Percentiles rank a stretch among this genome's conserved stretches.
Conservation (phyloP, 2,888 invertebrate genomes). For the Melinaea menophilus region DNA sequence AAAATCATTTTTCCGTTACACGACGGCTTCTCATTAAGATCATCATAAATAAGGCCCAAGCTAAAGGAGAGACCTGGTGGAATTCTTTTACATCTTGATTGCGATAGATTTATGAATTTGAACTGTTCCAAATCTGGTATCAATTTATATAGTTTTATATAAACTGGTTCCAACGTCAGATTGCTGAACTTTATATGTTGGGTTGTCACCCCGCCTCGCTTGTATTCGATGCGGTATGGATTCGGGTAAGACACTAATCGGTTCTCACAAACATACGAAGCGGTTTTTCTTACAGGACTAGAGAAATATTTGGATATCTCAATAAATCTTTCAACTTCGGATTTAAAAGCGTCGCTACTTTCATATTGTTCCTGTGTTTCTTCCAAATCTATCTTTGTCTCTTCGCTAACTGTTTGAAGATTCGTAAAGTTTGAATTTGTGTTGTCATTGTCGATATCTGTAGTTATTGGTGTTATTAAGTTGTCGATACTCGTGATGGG, state of each 20-base stretch:
- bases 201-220: constrained; percentile 53
- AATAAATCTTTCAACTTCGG: constrained; percentile 60
- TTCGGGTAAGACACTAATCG: constrained; percentile 59
- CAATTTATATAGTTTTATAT: constrained; percentile 60
- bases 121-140: constrained; percentile 62
- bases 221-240: constrained; percentile 54
- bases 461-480: background rate
- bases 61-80: constrained; percentile 65
- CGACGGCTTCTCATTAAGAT: constrained; percentile 54
- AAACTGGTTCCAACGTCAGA: constrained; percentile 60
- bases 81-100: constrained; percentile 58
- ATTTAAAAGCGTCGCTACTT: constrained; percentile 45
- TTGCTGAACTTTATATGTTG: constrained; percentile 62
- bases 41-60: constrained; percentile 60
- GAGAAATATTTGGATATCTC: constrained; percentile 70
- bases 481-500: background rate
- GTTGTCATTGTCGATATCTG: background rate
- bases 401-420: constrained; percentile 23
- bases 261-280: constrained; percentile 63
- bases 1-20: constrained; percentile 60
- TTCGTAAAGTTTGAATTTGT: background rate
- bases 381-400: constrained; percentile 42
- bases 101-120: constrained; percentile 58
- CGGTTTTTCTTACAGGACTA: constrained; percentile 60
- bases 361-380: constrained; percentile 39